Evolutionary conservation across 2,113 vertebrate genomes (phyloP).

Genomic region (Trachemys scripta): DNA sequence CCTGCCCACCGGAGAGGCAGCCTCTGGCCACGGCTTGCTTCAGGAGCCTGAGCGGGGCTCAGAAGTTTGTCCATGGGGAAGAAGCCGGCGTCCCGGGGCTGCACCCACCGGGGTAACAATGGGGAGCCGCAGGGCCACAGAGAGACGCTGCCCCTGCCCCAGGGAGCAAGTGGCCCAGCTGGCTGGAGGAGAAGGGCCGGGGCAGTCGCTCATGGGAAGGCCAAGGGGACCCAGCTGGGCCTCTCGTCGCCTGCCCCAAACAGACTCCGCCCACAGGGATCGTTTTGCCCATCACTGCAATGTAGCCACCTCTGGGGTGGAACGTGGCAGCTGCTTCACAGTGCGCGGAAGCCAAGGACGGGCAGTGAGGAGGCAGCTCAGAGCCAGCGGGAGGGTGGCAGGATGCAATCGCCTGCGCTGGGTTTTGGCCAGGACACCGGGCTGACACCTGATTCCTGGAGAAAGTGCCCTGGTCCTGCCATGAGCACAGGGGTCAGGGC

Average conservation of each 20-base stretch:
- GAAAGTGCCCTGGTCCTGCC: rapidly evolving
- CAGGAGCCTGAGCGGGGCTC: too few species aligned
- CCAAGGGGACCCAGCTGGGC: not conserved
- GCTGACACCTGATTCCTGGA: not conserved
- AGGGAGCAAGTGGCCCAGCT: not conserved
- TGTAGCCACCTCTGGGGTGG: not conserved
- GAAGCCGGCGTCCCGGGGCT: not conserved
- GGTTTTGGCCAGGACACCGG: too few species aligned
- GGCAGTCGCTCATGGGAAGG: not conserved
- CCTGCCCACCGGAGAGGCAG: not conserved
- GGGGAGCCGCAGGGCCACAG: not conserved
- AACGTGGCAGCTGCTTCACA: not conserved
- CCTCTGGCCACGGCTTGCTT: too few species aligned
- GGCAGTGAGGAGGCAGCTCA: too few species aligned
- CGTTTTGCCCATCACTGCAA: not conserved
- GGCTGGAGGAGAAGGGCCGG: not conserved
- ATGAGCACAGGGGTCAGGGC: rapidly evolving
- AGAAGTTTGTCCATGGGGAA: not conserved
- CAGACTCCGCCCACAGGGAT: not conserved
- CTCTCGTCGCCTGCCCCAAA: too few species aligned
- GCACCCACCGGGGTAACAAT: not conserved
- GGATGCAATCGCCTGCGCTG: not conserved
- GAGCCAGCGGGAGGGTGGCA: too few species aligned
- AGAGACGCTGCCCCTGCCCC: not conserved
- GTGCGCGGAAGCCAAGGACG: too few species aligned